phyloP scores from a whole-genome alignment of 2,113 vertebrate genomes.

The Microcebus lehilahytsara region DNA sequence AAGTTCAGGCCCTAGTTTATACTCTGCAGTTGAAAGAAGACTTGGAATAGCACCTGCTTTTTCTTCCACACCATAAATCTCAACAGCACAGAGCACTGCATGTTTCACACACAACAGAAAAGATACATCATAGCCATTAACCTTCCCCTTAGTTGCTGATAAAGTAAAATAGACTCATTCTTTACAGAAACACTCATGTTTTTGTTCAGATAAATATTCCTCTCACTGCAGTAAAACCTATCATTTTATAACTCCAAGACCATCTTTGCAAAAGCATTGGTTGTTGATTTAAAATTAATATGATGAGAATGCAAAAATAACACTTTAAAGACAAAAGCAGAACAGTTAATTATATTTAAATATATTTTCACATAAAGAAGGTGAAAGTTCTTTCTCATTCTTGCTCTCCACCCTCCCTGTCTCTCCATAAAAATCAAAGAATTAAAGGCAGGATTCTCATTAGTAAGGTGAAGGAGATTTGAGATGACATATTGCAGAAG shows the following conservation, averaged over 20 bases:
- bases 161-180: conserved; percentile 83
- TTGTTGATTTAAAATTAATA: conserved; percentile 76
- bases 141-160: conserved; percentile 82
- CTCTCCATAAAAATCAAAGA: conserved; percentile 36
- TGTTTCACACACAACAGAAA: conserved; percentile 79
- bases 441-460: conserved; percentile 34
- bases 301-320: conserved; percentile 59
- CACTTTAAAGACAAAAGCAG: conserved; percentile 42
- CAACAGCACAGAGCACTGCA: conserved; percentile 66
- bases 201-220: conserved; percentile 83
- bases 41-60: conserved; percentile 76
- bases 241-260: conserved; percentile 73
- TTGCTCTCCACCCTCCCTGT: background rate
- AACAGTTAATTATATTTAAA: conserved; percentile 60
- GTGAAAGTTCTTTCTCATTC: background rate
- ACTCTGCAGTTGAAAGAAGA: conserved; percentile 60
- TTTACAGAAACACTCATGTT: conserved; percentile 82
- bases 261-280: conserved; percentile 68
- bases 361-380: conserved; percentile 52
- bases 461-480: conserved; percentile 45
- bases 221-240: conserved; percentile 77
- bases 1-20: conserved; percentile 73
- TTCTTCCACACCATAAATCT: conserved; percentile 79
- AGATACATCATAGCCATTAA: conserved; percentile 83
- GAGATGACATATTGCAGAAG: conserved; percentile 48